Evolutionary conservation across 2,113 vertebrate species (phyloP).

Genomic region (Benitochromis conjunctus): DNA sequence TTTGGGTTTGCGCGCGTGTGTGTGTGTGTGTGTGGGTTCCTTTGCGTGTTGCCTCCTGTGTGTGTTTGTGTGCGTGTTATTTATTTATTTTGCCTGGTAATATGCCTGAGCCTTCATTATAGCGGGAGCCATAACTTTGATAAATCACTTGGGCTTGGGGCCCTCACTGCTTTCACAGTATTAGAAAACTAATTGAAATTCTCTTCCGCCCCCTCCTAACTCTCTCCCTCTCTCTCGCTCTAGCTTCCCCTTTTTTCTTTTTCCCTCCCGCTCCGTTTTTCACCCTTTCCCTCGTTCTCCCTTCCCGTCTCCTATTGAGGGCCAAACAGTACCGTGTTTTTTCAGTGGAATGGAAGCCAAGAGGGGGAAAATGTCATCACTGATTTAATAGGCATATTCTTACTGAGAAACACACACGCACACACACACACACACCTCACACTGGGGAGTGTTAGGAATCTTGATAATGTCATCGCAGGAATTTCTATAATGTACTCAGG

Average conservation of each 20-base stretch:
- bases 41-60: neutral
- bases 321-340: slow-evolving; percentile 49
- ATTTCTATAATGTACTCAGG: slow-evolving; percentile 59
- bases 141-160: slow-evolving; percentile 76
- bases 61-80: slow-evolving; percentile 42
- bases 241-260: neutral
- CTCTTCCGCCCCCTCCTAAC: slow-evolving; percentile 45
- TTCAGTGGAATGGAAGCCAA: slow-evolving; percentile 52
- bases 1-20: slow-evolving; percentile 12
- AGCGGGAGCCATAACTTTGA: slow-evolving; percentile 76
- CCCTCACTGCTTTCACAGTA: slow-evolving; percentile 73
- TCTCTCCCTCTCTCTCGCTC: slow-evolving; percentile 1
- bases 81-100: slow-evolving; percentile 69
- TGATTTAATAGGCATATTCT: slow-evolving; percentile 68
- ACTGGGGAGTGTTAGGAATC: slow-evolving; percentile 63
- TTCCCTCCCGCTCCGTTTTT: neutral
- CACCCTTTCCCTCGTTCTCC: neutral
- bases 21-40: neutral
- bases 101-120: slow-evolving; percentile 79
- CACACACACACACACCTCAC: neutral
- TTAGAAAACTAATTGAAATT: slow-evolving; percentile 81
- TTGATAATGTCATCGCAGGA: slow-evolving; percentile 69
- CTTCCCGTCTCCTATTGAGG: slow-evolving; percentile 2
- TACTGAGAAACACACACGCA: slow-evolving; percentile 3
- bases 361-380: slow-evolving; percentile 69